These are phyloP conservation scores for Oreochromis niloticus DNA, from an alignment of 2,113 vertebrate species.

Conservation along the genomic window DNA sequence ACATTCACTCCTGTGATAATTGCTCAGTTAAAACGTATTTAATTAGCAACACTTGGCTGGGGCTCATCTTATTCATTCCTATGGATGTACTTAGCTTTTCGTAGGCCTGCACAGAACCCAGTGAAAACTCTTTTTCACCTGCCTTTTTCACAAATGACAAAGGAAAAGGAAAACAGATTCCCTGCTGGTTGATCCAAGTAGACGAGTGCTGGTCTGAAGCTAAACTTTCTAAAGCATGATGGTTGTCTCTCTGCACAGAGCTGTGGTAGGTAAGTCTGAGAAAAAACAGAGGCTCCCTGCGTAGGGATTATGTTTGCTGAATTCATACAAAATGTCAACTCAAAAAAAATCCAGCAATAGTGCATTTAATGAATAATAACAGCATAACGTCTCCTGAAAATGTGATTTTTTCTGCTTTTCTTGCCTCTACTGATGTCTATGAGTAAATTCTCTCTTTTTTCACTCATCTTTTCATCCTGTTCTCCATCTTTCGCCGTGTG, in stretches of 20 bases:
- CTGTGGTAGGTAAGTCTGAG: constrained; percentile 2
- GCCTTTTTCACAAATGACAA: not conserved
- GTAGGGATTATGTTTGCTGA: constrained; percentile 16
- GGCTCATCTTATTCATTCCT: not conserved
- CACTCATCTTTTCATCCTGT: not conserved
- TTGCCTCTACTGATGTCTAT: not conserved
- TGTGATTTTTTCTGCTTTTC: not conserved
- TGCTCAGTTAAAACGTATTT: not conserved
- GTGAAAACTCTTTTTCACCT: not conserved
- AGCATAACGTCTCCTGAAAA: not conserved
- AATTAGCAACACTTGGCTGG: not conserved
- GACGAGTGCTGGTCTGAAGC: not conserved
- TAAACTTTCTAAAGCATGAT: constrained; percentile 2
- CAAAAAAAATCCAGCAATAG: not conserved
- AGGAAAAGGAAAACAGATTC: not conserved
- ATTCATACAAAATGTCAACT: constrained; percentile 30
- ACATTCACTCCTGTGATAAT: not conserved
- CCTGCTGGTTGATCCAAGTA: not conserved
- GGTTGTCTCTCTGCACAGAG: not conserved
- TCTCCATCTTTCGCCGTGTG: not conserved
- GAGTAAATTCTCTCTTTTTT: not conserved
- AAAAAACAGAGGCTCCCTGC: not conserved
- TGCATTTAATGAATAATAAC: constrained; percentile 19
- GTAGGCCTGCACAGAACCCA: not conserved
- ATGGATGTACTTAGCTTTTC: not conserved